phyloP scores from a whole-genome alignment of 2,797 vertebrate genomes.

The Pseudocheirus occidentalis region DNA sequence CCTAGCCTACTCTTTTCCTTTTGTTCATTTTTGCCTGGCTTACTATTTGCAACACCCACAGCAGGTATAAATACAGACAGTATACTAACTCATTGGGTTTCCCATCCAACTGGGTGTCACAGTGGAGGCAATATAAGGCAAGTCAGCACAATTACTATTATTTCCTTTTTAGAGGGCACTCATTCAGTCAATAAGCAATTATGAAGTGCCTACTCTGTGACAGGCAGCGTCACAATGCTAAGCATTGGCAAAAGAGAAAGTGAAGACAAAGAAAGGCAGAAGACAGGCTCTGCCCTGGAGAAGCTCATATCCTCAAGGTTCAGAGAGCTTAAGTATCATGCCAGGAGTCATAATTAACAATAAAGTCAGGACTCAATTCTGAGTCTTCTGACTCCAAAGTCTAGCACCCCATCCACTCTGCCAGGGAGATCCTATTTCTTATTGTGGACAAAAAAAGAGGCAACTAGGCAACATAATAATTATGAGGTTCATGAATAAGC shows the following conservation, averaged over 20 bases:
- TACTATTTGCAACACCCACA: neutral
- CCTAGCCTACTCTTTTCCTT: neutral
- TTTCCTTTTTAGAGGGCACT: neutral
- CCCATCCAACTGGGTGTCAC: neutral
- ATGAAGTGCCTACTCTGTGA: neutral
- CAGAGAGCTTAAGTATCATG: neutral
- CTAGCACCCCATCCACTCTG: neutral
- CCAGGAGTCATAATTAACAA: neutral
- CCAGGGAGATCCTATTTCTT: neutral
- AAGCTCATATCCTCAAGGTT: neutral
- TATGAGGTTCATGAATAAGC: neutral
- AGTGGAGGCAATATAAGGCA: neutral
- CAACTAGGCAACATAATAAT: neutral
- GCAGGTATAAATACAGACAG: neutral
- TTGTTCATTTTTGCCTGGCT: neutral
- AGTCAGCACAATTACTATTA: neutral
- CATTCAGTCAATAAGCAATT: neutral
- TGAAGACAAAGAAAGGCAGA: neutral
- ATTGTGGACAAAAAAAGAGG: neutral
- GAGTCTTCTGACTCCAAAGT: neutral
- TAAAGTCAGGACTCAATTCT: neutral
- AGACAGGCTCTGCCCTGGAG: rapidly evolving
- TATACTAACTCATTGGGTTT: neutral
- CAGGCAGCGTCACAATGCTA: neutral
- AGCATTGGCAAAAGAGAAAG: rapidly evolving